Conservation (phyloP, 1,140 invertebrate genomes). For the Lepidurus arcticus region DNA sequence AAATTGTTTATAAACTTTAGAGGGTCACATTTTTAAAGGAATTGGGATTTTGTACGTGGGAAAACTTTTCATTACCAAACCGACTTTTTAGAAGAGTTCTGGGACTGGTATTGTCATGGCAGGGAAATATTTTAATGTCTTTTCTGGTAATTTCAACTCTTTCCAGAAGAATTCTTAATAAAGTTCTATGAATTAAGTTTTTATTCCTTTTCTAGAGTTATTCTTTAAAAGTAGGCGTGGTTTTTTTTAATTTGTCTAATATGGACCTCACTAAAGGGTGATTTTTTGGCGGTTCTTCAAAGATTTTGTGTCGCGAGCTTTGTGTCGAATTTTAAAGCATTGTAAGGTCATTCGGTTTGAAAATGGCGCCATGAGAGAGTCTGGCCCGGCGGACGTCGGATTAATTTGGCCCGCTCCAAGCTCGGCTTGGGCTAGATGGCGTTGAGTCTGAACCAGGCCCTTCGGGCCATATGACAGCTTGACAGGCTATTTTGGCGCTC, state of each 20-base stretch:
- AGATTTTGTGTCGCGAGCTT: no score
- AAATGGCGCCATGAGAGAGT: not conserved
- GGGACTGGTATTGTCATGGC: not conserved
- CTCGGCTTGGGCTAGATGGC: not conserved
- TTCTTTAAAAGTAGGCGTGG: no score
- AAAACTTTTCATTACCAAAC: not conserved
- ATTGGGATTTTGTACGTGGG: not conserved
- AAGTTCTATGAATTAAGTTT: not conserved
- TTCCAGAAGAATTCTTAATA: constrained; percentile 4
- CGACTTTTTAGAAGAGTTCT: not conserved
- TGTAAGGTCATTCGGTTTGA: not conserved
- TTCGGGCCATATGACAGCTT: not conserved
- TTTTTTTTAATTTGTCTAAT: no score
- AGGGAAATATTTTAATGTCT: not conserved
- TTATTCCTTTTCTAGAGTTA: no score
- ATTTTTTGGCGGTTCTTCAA: no score
- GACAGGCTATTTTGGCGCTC: constrained; percentile 10
- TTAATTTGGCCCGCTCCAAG: not conserved
- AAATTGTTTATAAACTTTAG: not conserved
- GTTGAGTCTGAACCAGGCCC: not conserved
- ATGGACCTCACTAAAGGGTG: no score
- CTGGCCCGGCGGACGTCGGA: not conserved
- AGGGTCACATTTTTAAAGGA: not conserved
- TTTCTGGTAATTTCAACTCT: constrained; percentile 8
- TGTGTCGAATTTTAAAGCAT: no score